These are phyloP conservation scores for Nephrotoma flavescens DNA, from an alignment of 2,888 invertebrate genomes.

Conservation along the genomic window DNA sequence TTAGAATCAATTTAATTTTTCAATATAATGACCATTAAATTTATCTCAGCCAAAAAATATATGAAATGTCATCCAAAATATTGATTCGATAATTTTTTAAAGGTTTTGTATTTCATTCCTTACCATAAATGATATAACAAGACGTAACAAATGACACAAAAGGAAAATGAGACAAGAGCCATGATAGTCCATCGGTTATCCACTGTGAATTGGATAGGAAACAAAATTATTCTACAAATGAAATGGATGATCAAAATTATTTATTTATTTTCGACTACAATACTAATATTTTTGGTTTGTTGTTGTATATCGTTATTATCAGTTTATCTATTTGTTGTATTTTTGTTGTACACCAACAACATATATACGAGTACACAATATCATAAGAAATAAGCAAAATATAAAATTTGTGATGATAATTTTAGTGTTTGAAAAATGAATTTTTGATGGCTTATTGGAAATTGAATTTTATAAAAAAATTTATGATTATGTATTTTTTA, in stretches of 20 bases:
- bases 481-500: not conserved
- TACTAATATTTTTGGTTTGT: not conserved
- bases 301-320: not conserved
- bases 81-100: not conserved
- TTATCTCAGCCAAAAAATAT: not conserved
- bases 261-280: not conserved
- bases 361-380: not conserved
- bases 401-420: not conserved
- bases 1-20: not conserved
- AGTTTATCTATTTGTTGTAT: not conserved
- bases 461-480: not conserved
- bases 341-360: not conserved
- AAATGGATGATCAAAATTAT: not conserved
- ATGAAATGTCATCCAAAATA: not conserved
- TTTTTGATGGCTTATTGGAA: not conserved
- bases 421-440: not conserved
- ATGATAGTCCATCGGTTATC: not conserved
- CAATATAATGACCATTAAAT: not conserved
- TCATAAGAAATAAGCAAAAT: not conserved
- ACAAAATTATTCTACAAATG: not conserved
- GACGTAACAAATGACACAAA: not conserved
- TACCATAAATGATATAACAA: not conserved
- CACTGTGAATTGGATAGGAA: not conserved
- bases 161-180: not conserved
- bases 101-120: not conserved